Base-by-base conservation (phyloP, 2,888 invertebrate genomes). In the Phlogophora meticulosa region DNA sequence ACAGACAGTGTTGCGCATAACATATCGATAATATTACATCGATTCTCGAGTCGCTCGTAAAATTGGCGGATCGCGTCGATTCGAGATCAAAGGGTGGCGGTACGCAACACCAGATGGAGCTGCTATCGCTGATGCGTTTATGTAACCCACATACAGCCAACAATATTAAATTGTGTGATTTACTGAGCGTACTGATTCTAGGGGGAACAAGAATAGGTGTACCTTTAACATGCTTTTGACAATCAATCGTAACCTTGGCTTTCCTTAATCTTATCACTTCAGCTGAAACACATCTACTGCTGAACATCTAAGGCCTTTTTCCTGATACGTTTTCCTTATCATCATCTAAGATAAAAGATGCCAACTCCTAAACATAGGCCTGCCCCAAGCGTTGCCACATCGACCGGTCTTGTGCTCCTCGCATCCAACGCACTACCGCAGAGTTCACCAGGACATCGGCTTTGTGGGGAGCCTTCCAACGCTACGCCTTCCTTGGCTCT, bases 131-230 rank as follows among this genome's bases (percentile, higher is more conserved):
- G 69, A 68, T 72, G 71, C 80, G 71, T 77, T 80, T 78, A 66
- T 76, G 61, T 81, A 78, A 82, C 78, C 76, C 59, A 76, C 63
- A 80, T 81, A n/a, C 61, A 68, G 40, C 22, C 61, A 76, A 76
- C 66, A 63, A 76, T 76, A 76, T 77, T 77, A 76, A 77, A 77
- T 59, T 72, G 55, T 60, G 42, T 13, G 43, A 62, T 72, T 62
- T 56, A 75, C 49, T 45, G 40, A 9, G 13, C 1, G 11, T 45
- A 48, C 62, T n/a, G 28, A 7, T 42, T 52, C 36, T 46, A 51
- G 5, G 10, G 42, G 9, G 7, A 53, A 48, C 22, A 20, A 17
- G 32, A 24, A n/a, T 36, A 49, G 15, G 7, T 1, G 11, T 17
- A 5, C 10, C n/a, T 40, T 45, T 22, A 42, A n/a, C n/a, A n/a